Conservation (phyloP, 2,888 invertebrate species). For the Limnephilus marmoratus region DNA sequence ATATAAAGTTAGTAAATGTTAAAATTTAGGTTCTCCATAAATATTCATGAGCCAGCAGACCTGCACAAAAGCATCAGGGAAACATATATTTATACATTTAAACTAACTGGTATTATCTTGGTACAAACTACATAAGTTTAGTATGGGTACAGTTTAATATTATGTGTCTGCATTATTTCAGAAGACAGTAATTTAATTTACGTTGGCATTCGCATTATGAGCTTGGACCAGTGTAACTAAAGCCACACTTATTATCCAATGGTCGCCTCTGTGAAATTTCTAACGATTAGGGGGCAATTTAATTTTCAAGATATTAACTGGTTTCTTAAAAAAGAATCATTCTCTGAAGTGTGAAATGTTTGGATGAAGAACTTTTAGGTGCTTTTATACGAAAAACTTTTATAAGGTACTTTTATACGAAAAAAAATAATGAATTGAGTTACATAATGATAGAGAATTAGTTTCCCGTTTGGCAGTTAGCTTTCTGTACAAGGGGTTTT, state of each 20-base stretch:
- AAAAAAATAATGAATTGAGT: no score
- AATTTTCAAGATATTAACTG: background rate
- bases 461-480: no score
- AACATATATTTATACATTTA: background rate
- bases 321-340: background rate
- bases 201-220: background rate
- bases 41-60: background rate
- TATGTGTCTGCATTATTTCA: background rate
- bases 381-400: no score
- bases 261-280: background rate
- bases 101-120: background rate
- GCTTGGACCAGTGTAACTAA: background rate
- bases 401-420: no score
- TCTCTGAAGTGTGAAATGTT: background rate
- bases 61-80: background rate
- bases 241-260: background rate
- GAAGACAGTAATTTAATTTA: background rate
- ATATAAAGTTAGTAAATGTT: background rate
- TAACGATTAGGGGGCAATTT: background rate
- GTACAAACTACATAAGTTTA: background rate
- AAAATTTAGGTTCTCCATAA: background rate
- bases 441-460: no score
- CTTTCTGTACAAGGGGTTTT: no score
- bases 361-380: background rate
- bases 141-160: background rate